Evolutionary conservation across 2,797 vertebrate genomes (phyloP).

Genomic region (Hephaestus fuliginosus): DNA sequence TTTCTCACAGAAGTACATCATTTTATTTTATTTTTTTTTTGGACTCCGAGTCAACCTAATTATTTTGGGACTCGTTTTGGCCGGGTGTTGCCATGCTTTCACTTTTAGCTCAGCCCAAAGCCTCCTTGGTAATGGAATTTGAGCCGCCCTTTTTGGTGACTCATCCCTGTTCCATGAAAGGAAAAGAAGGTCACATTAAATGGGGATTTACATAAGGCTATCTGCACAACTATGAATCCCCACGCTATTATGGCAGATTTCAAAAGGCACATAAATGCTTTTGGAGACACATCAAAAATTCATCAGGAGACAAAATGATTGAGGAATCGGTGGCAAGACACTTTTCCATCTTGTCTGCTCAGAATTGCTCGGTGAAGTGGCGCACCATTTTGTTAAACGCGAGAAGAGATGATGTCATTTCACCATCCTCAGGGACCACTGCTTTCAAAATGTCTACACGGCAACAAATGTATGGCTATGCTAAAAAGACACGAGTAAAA

Average conservation of each 20-base stretch:
- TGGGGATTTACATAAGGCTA: slow-evolving; percentile 71
- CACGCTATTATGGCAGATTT: slow-evolving; percentile 52
- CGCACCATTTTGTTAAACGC: slow-evolving; percentile 34
- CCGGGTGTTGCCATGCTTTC: slow-evolving; percentile 49
- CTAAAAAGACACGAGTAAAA: slow-evolving; percentile 46
- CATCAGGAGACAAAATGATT: slow-evolving; percentile 31
- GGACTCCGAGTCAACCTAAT: slow-evolving; percentile 59
- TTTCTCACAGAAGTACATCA: slow-evolving; percentile 46
- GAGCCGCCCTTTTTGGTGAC: slow-evolving; percentile 69
- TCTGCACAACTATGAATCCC: slow-evolving; percentile 59
- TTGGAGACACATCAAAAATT: slow-evolving; percentile 47
- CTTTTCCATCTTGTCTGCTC: slow-evolving; percentile 36
- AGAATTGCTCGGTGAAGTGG: slow-evolving; percentile 26
- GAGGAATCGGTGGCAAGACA: slow-evolving; percentile 16
- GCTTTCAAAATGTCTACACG: slow-evolving; percentile 53
- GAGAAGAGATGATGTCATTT: slow-evolving; percentile 57
- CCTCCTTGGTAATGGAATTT: slow-evolving; percentile 71
- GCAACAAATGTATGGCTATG: slow-evolving; percentile 53
- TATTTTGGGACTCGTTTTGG: slow-evolving; percentile 62
- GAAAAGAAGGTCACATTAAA: slow-evolving; percentile 78
- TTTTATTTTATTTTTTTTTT: slow-evolving; percentile 49
- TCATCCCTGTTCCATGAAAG: slow-evolving; percentile 70
- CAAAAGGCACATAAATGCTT: slow-evolving; percentile 62
- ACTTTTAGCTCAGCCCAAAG: slow-evolving; percentile 67
- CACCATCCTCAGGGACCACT: slow-evolving; percentile 54